Base-by-base conservation (phyloP, 2,113 vertebrate species). In the Nyctibius bracteatus region DNA sequence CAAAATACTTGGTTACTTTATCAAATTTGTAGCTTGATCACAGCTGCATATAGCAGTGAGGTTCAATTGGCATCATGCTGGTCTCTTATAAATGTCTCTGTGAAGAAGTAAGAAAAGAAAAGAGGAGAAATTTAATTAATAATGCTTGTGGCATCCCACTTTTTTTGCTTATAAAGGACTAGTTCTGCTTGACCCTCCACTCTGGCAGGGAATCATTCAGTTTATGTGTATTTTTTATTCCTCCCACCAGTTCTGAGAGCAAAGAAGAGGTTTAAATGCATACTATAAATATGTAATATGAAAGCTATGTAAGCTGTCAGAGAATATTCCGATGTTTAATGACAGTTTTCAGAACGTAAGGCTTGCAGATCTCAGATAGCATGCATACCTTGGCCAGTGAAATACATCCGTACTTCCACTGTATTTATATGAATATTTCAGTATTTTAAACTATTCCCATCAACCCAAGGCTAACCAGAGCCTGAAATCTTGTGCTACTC, bases 251-350 rank as follows among this genome's bases (percentile, higher is more conserved):
- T 82, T 95, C 89, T 70, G 73, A 92, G 61, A 82, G 86, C 67
- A 90, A 95, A 97, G 47, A 88, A n/a, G 65, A 95, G 73, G 47
- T 82, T 97, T 95, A 92, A 87, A 62, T 75, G 80, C 81, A 43
- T 27, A 54, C 70, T 92, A 91, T 96, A 97, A 97, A 98, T 95
- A 95, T 71, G 81, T 85, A 97, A 95, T 54, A 90, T 37, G 77
- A 88, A 96, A 92, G 95, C 73, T 44, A 35, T 43, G 89, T 88
- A 92, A 92, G 46, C 90, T 91, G 94, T 81, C 89, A 90, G 86
- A 94, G 78, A 95, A 80, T 91, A 95, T 94, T 94, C 81, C 66
- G 73, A 49, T 68, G 77, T 86, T 93, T 96, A 93, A 94, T 95
- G 96, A 91, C 91, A 90, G 80, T 88, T 95, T 97, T 97, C 80